phyloP scores from a whole-genome alignment of 2,113 vertebrate genomes.

The Larimichthys crocea region DNA sequence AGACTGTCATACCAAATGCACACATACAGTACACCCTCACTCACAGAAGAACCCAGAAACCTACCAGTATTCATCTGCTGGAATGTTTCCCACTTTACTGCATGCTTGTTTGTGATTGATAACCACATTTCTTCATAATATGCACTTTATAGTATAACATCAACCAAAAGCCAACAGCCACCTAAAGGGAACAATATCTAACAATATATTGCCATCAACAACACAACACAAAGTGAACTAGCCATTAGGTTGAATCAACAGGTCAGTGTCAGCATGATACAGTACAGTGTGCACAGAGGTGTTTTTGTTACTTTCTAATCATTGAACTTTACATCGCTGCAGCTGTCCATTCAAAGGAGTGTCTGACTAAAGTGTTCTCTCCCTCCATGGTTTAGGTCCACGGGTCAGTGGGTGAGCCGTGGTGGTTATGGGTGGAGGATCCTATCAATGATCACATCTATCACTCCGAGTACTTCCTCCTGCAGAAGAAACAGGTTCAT shows the following conservation, averaged over 20 bases:
- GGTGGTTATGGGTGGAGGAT: slow-evolving; percentile 99
- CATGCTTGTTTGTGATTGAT: background rate
- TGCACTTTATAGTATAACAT: background rate
- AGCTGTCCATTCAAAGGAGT: background rate
- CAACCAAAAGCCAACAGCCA: background rate
- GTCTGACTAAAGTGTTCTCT: background rate
- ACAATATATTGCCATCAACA: too few species aligned
- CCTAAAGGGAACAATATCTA: too few species aligned
- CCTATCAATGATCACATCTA: slow-evolving; percentile 98
- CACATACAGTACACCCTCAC: background rate
- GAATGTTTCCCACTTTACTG: background rate
- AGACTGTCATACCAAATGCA: background rate
- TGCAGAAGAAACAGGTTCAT: slow-evolving; percentile 96
- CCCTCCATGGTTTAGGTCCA: slow-evolving; percentile 87
- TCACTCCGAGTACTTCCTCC: slow-evolving; percentile 97
- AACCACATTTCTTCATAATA: background rate
- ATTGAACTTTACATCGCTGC: too few species aligned
- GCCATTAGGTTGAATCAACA: too few species aligned
- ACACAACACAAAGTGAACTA: too few species aligned
- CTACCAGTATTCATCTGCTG: background rate
- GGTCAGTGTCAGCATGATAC: too few species aligned
- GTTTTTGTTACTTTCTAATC: background rate
- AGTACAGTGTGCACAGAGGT: too few species aligned
- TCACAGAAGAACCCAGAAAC: background rate
- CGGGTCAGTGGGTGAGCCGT: slow-evolving; percentile 95